phyloP scores from a whole-genome alignment of 2,797 vertebrate species.

The Tadarida brasiliensis region DNA sequence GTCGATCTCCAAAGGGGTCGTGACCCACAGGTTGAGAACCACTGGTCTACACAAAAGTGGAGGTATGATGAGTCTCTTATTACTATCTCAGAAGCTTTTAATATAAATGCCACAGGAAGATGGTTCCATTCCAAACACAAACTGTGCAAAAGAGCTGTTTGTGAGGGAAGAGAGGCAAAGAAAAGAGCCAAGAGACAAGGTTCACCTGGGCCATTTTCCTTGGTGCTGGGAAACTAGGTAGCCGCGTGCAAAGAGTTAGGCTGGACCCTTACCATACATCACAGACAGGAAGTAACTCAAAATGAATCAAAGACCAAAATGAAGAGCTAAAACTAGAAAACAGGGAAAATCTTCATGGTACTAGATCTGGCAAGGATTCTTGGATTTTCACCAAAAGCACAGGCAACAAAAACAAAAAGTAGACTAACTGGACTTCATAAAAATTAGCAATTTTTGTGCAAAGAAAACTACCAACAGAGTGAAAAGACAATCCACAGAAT shows the following conservation, averaged over 20 bases:
- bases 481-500: not conserved
- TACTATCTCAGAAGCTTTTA: not conserved
- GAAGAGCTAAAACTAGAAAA: constrained; percentile 25
- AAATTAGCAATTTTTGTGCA: not conserved
- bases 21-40: too few species aligned
- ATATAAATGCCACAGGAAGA: not conserved
- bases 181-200: not conserved
- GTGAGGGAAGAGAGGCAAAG: not conserved
- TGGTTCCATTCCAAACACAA: not conserved
- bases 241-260: not conserved
- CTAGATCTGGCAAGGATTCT: not conserved
- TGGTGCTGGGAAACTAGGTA: not conserved
- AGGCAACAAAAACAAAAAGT: not conserved
- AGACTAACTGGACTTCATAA: not conserved
- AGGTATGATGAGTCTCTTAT: not conserved
- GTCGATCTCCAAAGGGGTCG: too few species aligned
- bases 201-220: not conserved
- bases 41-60: not conserved
- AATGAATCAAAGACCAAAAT: not conserved
- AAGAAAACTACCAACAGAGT: not conserved
- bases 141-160: not conserved
- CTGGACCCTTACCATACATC: not conserved
- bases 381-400: not conserved
- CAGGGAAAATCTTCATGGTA: not conserved
- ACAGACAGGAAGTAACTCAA: not conserved